A percentile compares a stretch with the other conserved stretches of the same genome.
These are phyloP conservation scores for Abrostola triplasia DNA, from an alignment of 2,888 invertebrate genomes.

Conservation along the genomic window DNA sequence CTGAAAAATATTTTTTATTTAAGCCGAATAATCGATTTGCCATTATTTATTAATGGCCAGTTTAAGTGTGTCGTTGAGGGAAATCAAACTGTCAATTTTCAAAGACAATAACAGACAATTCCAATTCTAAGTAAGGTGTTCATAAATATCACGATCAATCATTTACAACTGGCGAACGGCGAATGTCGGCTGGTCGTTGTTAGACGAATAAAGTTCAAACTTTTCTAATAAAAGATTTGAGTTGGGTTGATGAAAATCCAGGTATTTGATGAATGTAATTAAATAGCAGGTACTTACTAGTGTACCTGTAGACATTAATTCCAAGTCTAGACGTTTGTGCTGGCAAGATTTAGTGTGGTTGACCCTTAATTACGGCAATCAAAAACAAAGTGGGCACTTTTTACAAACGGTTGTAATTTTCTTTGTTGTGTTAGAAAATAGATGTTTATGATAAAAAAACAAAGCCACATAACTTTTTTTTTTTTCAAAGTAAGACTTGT, in stretches of 20 bases:
- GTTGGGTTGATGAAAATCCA: not conserved
- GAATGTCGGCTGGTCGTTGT: not conserved
- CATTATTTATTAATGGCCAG: conserved; percentile 17
- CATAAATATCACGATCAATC: conserved; percentile 14
- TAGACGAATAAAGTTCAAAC: not conserved
- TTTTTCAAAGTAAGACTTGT: too few species aligned
- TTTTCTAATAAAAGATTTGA: not conserved
- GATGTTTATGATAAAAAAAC: too few species aligned
- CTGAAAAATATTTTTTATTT: conserved; percentile 17
- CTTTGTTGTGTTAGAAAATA: too few species aligned
- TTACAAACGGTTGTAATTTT: too few species aligned
- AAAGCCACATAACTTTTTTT: too few species aligned
- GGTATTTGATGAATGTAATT: too few species aligned
- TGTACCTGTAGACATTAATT: too few species aligned
- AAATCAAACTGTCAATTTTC: conserved; percentile 21
- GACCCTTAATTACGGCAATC: too few species aligned
- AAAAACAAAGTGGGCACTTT: too few species aligned
- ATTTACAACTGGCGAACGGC: not conserved
- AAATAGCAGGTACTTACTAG: too few species aligned
- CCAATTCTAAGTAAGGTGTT: not conserved
- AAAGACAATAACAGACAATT: conserved; percentile 15
- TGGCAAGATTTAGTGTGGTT: too few species aligned
- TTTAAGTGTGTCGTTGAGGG: conserved; percentile 22
- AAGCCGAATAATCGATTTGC: conserved; percentile 25
- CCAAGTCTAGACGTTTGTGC: too few species aligned